Percentiles rank a stretch among this genome's conserved stretches.
phyloP scores from a whole-genome alignment of 2,888 invertebrate species.

The Himalopsyche japonica region DNA sequence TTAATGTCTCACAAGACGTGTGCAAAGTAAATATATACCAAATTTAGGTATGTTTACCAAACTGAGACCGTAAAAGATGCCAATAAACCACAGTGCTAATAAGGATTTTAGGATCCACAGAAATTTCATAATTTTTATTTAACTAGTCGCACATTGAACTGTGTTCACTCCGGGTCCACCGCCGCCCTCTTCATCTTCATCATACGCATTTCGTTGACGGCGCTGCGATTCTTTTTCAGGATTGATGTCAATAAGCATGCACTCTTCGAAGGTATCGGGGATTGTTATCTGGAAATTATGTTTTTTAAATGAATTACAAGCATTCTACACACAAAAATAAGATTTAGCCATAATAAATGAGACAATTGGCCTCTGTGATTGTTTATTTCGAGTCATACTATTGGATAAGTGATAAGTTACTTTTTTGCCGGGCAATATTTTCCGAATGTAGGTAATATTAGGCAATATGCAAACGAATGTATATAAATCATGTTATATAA shows the following conservation, averaged over 20 bases:
- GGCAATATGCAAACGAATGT: too few species aligned
- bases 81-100: not conserved
- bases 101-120: not conserved
- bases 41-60: not conserved
- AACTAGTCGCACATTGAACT: constrained; percentile 80
- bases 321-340: too few species aligned
- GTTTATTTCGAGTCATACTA: too few species aligned
- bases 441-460: too few species aligned
- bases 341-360: too few species aligned
- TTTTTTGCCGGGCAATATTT: too few species aligned
- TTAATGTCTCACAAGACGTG: not conserved
- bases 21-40: not conserved
- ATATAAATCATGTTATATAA: too few species aligned
- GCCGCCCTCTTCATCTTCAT: constrained; percentile 76
- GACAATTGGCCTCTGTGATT: too few species aligned
- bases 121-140: constrained; percentile 45
- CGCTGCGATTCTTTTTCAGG: constrained; percentile 73
- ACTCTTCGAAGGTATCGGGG: constrained; percentile 79
- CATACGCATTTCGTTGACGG: constrained; percentile 71
- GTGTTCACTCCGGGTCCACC: constrained; percentile 70
- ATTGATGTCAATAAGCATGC: constrained; percentile 73
- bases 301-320: too few species aligned
- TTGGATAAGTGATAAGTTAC: too few species aligned
- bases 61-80: not conserved
- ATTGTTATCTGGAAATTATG: constrained; percentile 55